phyloP scores from a whole-genome alignment of 2,888 invertebrate genomes.

The Ennomos quercinarius region DNA sequence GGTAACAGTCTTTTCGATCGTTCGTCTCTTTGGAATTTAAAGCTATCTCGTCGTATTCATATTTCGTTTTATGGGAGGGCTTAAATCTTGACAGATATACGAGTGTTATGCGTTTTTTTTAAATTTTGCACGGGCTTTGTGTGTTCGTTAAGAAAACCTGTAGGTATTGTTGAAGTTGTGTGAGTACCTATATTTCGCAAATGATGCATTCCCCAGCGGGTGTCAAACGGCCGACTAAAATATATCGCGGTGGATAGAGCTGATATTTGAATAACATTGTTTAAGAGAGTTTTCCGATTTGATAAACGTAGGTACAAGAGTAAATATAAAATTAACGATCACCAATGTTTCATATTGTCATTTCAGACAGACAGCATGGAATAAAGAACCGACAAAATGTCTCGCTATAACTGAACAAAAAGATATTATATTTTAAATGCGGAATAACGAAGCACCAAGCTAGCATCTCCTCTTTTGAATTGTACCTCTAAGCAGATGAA shows the following conservation, averaged over 20 bases:
- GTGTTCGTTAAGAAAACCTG: constrained; percentile 32
- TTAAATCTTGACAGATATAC: constrained; percentile 69
- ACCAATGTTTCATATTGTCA: too few species aligned
- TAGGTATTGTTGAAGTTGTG: constrained; percentile 35
- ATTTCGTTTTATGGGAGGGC: constrained; percentile 62
- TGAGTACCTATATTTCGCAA: constrained; percentile 50
- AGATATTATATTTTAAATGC: too few species aligned
- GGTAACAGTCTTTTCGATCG: constrained; percentile 76
- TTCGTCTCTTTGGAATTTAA: constrained; percentile 72
- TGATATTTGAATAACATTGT: constrained; percentile 57
- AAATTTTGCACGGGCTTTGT: constrained; percentile 39
- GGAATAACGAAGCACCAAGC: too few species aligned
- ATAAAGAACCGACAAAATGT: too few species aligned
- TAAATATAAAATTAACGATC: too few species aligned
- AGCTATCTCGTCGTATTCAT: constrained; percentile 66
- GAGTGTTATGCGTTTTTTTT: constrained; percentile 52
- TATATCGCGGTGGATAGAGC: constrained; percentile 47
- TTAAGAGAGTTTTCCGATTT: constrained; percentile 44
- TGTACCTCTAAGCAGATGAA: too few species aligned
- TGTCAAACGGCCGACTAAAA: constrained; percentile 48
- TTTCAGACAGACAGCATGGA: too few species aligned
- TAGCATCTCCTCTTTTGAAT: too few species aligned
- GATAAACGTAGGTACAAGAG: constrained; percentile 22
- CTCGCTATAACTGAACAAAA: neutral
- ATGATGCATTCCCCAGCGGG: constrained; percentile 48